Conservation (phyloP, 2,113 vertebrate species). For the Sinocyclocheilus maitianheensis region DNA sequence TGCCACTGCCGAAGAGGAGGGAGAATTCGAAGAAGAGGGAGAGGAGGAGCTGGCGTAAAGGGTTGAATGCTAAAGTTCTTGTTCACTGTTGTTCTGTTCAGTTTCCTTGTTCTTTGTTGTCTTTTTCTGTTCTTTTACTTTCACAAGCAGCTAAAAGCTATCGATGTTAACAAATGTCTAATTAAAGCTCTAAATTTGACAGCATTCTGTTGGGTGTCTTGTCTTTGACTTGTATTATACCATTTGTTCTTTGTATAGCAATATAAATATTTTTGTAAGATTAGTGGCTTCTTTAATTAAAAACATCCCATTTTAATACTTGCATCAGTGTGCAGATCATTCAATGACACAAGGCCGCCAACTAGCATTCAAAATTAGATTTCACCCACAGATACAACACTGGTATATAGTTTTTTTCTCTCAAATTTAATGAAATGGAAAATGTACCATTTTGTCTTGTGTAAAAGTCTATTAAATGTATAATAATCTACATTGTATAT, state of each 20-base stretch:
- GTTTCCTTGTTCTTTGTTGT: neutral
- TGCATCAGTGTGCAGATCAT: neutral
- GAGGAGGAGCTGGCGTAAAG: constrained; percentile 71
- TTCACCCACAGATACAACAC: no score
- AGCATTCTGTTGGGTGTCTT: neutral
- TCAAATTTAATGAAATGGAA: no score
- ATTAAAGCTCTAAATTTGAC: constrained; percentile 41
- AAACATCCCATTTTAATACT: neutral
- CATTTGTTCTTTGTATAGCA: neutral
- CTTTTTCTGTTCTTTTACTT: neutral
- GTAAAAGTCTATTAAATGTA: no score
- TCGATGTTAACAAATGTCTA: neutral
- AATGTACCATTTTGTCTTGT: no score
- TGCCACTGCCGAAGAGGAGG: constrained; percentile 86
- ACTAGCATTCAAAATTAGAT: no score
- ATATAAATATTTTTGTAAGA: neutral
- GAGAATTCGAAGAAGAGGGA: constrained; percentile 85
- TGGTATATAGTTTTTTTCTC: no score
- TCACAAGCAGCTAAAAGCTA: neutral
- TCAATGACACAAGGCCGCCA: neutral
- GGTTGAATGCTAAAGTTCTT: neutral
- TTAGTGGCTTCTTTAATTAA: neutral
- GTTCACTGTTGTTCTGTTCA: neutral
- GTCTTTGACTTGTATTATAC: neutral
- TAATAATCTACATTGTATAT: no score